Conservation (phyloP, 30 jellyfish, hydroid and myxozoan species). For the Pseudorhiza aurosa region DNA sequence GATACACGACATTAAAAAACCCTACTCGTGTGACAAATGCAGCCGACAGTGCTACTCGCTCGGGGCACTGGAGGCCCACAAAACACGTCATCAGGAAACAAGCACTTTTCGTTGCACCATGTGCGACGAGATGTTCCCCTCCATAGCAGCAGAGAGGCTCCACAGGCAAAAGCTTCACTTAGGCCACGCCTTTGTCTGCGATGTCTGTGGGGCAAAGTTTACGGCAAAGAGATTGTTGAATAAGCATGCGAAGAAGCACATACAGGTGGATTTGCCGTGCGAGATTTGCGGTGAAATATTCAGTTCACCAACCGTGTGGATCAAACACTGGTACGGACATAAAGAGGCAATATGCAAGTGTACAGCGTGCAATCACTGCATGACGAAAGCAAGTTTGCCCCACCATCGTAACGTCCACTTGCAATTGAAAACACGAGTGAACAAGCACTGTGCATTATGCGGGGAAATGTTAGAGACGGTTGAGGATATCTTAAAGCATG, state of each 20-base stretch:
- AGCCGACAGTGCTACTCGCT: background rate
- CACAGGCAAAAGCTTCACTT: background rate
- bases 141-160: background rate
- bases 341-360: background rate
- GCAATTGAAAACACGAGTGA: constrained; percentile 17
- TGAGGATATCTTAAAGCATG: constrained; percentile 12
- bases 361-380: background rate
- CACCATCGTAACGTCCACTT: background rate
- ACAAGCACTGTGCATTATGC: constrained; percentile 22
- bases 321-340: constrained; percentile 11
- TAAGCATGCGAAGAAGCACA: background rate
- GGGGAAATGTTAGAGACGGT: constrained; percentile 25
- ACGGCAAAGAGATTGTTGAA: background rate
- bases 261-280: background rate
- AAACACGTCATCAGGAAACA: background rate
- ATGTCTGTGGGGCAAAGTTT: constrained; percentile 2
- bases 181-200: background rate
- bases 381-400: background rate
- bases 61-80: constrained; percentile 26
- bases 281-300: constrained; percentile 2
- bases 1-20: background rate
- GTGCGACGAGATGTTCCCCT: constrained; percentile 22
- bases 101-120: background rate
- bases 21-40: constrained; percentile 20
- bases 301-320: too few species aligned